Conservation (phyloP, 2,797 vertebrate species). For the Staurois parvus region DNA sequence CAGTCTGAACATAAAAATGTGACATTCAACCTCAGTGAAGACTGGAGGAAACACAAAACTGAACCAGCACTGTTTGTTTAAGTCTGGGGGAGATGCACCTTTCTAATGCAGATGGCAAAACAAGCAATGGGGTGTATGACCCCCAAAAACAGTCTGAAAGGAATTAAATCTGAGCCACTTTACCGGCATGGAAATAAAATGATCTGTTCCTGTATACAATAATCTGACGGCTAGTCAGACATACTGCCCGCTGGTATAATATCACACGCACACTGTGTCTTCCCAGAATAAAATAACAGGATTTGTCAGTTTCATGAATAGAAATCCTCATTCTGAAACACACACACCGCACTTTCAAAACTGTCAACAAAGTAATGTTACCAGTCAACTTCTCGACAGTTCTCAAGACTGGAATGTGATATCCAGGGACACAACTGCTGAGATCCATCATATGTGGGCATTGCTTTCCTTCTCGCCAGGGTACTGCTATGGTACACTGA, state of each 20-base stretch:
- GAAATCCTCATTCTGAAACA: background rate
- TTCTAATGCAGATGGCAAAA: background rate
- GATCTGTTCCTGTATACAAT: background rate
- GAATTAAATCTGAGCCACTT: background rate
- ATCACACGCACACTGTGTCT: background rate
- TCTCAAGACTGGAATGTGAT: background rate
- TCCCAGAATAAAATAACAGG: background rate
- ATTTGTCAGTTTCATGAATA: constrained; percentile 18
- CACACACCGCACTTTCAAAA: background rate
- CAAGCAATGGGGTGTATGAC: background rate
- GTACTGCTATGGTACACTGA: background rate
- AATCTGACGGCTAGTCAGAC: background rate
- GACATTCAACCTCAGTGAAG: no score
- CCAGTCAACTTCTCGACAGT: background rate
- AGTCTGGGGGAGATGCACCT: background rate
- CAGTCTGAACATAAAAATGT: no score
- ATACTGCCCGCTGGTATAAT: background rate
- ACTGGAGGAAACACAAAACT: no score
- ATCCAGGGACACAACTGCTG: background rate
- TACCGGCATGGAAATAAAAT: background rate
- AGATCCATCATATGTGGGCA: background rate
- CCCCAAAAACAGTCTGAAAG: background rate
- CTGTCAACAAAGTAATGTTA: constrained; percentile 16
- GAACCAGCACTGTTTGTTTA: no score
- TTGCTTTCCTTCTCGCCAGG: background rate